Evolutionary conservation across 2,113 vertebrate species (phyloP), one percentile per base, ranked within the genome.

Genomic region (Chauna torquata): DNA sequence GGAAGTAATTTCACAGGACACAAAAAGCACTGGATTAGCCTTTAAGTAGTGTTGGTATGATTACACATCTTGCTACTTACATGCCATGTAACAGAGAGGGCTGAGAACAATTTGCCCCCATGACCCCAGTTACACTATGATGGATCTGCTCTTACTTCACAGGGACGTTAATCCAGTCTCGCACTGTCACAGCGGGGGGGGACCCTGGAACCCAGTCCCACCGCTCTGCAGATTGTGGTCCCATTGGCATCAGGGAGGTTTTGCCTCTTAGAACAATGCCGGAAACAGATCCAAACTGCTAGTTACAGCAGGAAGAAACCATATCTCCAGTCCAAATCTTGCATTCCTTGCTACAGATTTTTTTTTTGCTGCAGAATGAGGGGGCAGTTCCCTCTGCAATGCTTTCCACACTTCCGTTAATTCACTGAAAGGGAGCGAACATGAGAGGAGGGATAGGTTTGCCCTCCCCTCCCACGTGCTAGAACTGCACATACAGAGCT

Each of bases 341-440:
- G 22, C 66, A 65, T 55, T 86, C 78, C 74, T 91, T 72, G 57
- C 72, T 84, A 71, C 32, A 32, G 17, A 64, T 69, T 44, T 20
- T 66, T 10, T 86, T 61, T 36, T 34, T 12, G 0, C 50, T 85
- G 81, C 66, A 80, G 55, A 84, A 90, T 23, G 79, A 94, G 54
- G 45, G 44, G 55, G 45, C 78, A 93, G 62, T 30, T 95, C 45
- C 75, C 62, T 83, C 78, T 40, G 50, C 91, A 94, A 58, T 40
- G 59, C 38, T 75, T 85, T 72, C 78, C 78, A 72, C 1, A 0
- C 45, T 85, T 55, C 47, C 4, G 3, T 82, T 79, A 79, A 92
- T 95, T 87, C 86, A 91, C 55, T 68, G 58, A 68, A 64, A 94
- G 24, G 66, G 44, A 95, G 58, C 4, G 8, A 95, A 82, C 47